Conservation (phyloP, 2,888 invertebrate genomes). For the Melinaea menophilus region DNA sequence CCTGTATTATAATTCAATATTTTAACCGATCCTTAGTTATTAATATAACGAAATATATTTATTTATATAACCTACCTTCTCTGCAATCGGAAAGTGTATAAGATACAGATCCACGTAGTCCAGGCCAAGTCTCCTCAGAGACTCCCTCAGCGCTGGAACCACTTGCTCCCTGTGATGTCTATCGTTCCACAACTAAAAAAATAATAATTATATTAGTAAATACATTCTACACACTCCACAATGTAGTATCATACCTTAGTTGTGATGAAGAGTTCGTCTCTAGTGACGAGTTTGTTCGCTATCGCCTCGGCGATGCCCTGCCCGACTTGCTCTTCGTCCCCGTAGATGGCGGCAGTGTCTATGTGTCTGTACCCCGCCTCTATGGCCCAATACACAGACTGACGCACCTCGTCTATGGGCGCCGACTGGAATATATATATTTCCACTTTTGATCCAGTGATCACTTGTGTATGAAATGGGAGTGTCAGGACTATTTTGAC, state of each 20-base stretch:
- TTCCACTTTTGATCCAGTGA: too few species aligned
- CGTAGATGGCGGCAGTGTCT: slow-evolving; percentile 80
- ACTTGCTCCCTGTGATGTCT: slow-evolving; percentile 56
- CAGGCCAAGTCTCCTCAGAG: slow-evolving; percentile 51
- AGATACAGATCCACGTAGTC: slow-evolving; percentile 61
- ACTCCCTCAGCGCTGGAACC: slow-evolving; percentile 55
- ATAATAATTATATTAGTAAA: too few species aligned
- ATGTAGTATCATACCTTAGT: slow-evolving; percentile 61
- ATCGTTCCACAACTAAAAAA: slow-evolving; percentile 60
- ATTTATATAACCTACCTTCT: slow-evolving; percentile 44
- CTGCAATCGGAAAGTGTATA: slow-evolving; percentile 58
- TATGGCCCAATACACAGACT: slow-evolving; percentile 74
- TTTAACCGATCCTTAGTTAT: neutral
- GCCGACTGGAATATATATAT: slow-evolving; percentile 32
- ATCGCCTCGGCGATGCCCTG: slow-evolving; percentile 74
- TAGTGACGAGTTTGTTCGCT: slow-evolving; percentile 65
- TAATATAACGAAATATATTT: too few species aligned
- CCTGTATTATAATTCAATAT: slow-evolving; percentile 36
- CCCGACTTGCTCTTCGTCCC: slow-evolving; percentile 76
- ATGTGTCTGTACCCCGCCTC: slow-evolving; percentile 81
- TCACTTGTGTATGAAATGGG: too few species aligned
- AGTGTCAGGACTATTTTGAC: too few species aligned
- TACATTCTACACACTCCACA: too few species aligned
- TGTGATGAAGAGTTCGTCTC: slow-evolving; percentile 77
- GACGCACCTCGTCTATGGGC: slow-evolving; percentile 50